A percentile compares a stretch with the other conserved stretches of the same genome.
These are phyloP conservation scores for Digitonthophagus gazella DNA, from an alignment of 2,888 invertebrate genomes.

Conservation along the genomic window DNA sequence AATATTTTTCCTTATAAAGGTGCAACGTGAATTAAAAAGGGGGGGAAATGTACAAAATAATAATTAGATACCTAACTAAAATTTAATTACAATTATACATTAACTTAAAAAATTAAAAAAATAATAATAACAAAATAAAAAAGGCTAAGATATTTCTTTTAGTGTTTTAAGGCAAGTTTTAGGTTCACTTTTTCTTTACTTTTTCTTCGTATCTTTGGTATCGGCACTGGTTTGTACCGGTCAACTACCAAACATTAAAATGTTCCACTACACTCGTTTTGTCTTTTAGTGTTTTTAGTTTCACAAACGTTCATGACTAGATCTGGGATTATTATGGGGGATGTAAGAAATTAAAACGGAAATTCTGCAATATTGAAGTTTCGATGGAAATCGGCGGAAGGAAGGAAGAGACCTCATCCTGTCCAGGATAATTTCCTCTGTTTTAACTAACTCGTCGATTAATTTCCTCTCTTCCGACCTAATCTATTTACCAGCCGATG, in stretches of 20 bases:
- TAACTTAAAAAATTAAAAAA: background rate
- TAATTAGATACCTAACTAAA: background rate
- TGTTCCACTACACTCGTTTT: background rate
- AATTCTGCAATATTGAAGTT: background rate
- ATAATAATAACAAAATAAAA: too few relatives aligned
- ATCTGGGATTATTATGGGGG: background rate
- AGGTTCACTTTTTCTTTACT: background rate
- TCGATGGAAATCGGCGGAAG: background rate
- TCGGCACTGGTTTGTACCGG: conserved; percentile 1
- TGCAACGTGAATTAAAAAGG: background rate
- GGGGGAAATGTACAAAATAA: background rate
- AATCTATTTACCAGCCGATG: background rate
- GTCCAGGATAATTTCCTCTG: background rate
- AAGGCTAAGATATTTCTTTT: background rate
- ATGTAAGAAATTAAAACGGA: background rate
- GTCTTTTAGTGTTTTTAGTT: background rate
- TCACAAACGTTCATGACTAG: background rate
- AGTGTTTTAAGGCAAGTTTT: background rate
- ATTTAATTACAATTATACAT: background rate
- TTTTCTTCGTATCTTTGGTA: conserved; percentile 10
- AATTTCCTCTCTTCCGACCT: conserved; percentile 10
- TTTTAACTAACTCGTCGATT: background rate
- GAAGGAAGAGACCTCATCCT: background rate
- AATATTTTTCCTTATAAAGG: background rate
- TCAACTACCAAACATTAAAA: conserved; percentile 12